Evolutionary conservation across 2,797 vertebrate genomes (phyloP), one percentile per base, ranked within the genome.

Genomic region (Cirrhinus molitorella): DNA sequence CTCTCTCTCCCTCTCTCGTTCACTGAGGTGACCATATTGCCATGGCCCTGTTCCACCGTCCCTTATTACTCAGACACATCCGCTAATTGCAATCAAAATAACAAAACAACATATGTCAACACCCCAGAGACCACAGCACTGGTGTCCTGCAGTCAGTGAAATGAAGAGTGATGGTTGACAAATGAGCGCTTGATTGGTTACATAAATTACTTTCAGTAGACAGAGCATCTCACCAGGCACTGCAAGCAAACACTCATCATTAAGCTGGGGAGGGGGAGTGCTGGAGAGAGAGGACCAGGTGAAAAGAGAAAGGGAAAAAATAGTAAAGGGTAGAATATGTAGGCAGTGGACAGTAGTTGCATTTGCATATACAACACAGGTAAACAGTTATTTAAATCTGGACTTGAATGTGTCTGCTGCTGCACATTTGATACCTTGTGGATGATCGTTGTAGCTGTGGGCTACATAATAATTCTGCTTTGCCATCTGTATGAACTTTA

Each of bases 131-230:
- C 87, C 81, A 86, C 80, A 87, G 86, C 86, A 81, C 73, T 87
- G 79, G 81, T 88, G 87, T 92, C 92, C 90, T 88, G 90, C 91
- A 90, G 91, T 90, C 90, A 89, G 80, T 83, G 89, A 92, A 91
- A 94, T 92, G 90, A 92, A 92, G 93, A 94, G 93, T 93, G 93
- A 95, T 93, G 91, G 91, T 92, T 93, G 92, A 94, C 93, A 94
- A 94, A 94, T 92, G 92, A 95, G 90, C 86, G 87, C 85, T 89
- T 91, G 91, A 93, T 93, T 93, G 93, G 88, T 87, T 91, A 89
- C 91, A 93, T 94, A 93, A 93, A 93, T 93, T 91, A 93, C 86
- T 89, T 90, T 87, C 86, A 83, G 80, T 86, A 86, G 83, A 84
- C 84, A 34, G 87, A 85, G 83, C 84, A 85, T 87, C 83, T 85